Conservation (phyloP, 2,797 vertebrate species). For the Tarsius wallacei region DNA sequence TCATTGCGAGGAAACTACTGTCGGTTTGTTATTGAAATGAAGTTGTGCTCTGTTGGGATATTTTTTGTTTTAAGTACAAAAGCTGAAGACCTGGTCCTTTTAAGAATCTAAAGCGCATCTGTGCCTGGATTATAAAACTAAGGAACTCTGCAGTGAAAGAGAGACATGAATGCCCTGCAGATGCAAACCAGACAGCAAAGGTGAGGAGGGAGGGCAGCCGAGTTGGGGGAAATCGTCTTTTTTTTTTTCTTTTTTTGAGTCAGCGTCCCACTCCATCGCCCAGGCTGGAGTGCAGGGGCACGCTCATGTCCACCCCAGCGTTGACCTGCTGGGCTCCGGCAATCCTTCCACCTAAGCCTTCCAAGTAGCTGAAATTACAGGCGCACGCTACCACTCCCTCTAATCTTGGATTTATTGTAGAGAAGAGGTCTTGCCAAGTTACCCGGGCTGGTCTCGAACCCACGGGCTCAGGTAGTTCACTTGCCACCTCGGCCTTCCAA, state of each 20-base stretch:
- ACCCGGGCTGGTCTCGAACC: too few relatives aligned
- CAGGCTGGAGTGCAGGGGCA: too few relatives aligned
- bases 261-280: too few relatives aligned
- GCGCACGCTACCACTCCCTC: too few relatives aligned
- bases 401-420: too few relatives aligned
- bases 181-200: constrained; percentile 51
- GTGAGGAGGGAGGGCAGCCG: not conserved
- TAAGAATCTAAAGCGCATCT: constrained; percentile 52
- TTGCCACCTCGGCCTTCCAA: too few relatives aligned
- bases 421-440: too few relatives aligned
- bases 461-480: too few relatives aligned
- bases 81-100: not conserved
- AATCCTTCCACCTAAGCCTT: too few relatives aligned
- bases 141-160: not conserved
- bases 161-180: constrained; percentile 29
- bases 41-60: not conserved
- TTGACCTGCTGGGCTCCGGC: too few relatives aligned
- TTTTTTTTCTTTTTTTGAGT: not conserved
- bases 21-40: constrained; percentile 58
- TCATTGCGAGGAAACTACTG: constrained; percentile 20
- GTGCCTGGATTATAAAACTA: constrained; percentile 44
- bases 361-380: too few relatives aligned
- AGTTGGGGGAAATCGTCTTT: not conserved
- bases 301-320: too few relatives aligned
- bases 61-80: not conserved